Conservation (phyloP, 2,888 invertebrate species). For the Ectemnius continuus region DNA sequence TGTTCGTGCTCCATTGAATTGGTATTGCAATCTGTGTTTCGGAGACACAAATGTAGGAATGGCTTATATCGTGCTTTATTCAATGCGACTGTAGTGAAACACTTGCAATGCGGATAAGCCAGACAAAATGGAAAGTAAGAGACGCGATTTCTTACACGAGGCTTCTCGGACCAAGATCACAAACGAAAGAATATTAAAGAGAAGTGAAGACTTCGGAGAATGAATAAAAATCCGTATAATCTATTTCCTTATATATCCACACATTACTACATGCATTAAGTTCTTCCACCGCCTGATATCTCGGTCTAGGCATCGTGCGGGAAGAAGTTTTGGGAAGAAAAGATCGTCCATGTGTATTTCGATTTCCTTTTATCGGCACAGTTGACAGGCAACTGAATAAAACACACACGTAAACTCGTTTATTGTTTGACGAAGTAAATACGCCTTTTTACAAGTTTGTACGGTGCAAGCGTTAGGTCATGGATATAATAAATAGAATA, state of each 20-base stretch:
- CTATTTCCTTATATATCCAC: slow-evolving; percentile 60
- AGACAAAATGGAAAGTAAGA: neutral
- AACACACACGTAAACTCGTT: slow-evolving; percentile 36
- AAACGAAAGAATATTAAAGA: slow-evolving; percentile 42
- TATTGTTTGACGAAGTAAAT: slow-evolving; percentile 16
- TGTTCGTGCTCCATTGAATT: neutral
- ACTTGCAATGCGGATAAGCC: neutral
- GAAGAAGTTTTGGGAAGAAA: slow-evolving; percentile 17
- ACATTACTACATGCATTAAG: slow-evolving; percentile 54
- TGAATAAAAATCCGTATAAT: slow-evolving; percentile 56
- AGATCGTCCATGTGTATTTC: slow-evolving; percentile 25
- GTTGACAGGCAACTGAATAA: slow-evolving; percentile 11
- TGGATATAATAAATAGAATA: slow-evolving; percentile 17
- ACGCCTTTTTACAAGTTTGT: slow-evolving; percentile 33
- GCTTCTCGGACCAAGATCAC: slow-evolving; percentile 18
- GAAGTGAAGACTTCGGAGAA: slow-evolving; percentile 35
- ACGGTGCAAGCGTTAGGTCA: slow-evolving; percentile 1
- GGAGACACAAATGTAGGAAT: too few species aligned
- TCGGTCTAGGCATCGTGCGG: slow-evolving; percentile 33
- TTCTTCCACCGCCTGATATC: slow-evolving; percentile 47
- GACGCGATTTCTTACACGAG: neutral
- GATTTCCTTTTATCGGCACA: neutral
- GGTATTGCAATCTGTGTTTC: too few species aligned
- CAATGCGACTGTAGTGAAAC: neutral
- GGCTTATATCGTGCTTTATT: neutral